These are phyloP conservation scores for Ostrea edulis DNA, from an alignment of 1,140 invertebrate species.

Conservation along the genomic window DNA sequence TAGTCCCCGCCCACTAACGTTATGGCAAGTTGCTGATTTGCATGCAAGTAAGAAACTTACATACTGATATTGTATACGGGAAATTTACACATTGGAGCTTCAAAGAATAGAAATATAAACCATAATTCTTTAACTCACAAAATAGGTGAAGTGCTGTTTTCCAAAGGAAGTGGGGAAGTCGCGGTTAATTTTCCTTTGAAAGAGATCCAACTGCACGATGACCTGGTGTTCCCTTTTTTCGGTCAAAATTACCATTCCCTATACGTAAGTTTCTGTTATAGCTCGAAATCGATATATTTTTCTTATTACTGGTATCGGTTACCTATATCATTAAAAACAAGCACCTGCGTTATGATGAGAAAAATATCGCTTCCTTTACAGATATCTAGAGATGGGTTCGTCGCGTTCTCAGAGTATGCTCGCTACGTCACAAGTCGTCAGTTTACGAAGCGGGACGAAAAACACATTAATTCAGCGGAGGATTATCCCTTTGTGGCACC, in stretches of 20 bases:
- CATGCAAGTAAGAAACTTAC: too few species aligned
- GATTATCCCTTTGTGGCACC: conserved; percentile 38
- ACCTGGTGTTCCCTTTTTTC: background rate
- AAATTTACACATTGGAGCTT: too few species aligned
- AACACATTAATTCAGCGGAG: background rate
- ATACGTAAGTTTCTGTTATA: conserved; percentile 7
- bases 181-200: background rate
- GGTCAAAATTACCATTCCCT: background rate
- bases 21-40: too few species aligned
- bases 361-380: background rate
- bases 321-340: background rate
- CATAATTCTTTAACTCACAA: too few species aligned
- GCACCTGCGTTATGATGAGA: too few species aligned
- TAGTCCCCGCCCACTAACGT: too few species aligned
- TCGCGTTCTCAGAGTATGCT: conserved; percentile 40
- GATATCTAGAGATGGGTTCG: conserved; percentile 46
- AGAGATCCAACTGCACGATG: background rate
- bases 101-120: too few species aligned
- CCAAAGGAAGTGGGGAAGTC: background rate
- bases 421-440: background rate
- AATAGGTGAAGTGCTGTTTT: conserved; percentile 14
- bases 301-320: background rate
- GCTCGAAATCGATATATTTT: background rate
- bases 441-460: background rate
- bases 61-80: too few species aligned